Evolutionary conservation across 2,797 vertebrate species (phyloP), one percentile per base, ranked within the genome.

Genomic region (Muraenolepis orangiensis): DNA sequence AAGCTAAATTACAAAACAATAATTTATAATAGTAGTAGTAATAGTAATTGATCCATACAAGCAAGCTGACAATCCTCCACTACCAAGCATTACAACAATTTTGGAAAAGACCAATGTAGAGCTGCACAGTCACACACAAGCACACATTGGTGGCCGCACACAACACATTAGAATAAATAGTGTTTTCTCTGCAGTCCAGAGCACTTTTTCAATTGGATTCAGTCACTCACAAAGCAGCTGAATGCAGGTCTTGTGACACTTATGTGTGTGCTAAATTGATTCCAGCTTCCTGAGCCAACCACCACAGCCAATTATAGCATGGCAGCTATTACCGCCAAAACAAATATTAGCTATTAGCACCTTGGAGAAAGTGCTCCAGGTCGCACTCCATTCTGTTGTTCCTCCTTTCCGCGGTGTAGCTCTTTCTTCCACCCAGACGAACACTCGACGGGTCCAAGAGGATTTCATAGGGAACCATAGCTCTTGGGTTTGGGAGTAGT

Each of bases 121-220:
- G 46, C 30, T 32, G 28, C 18, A 72, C 26, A 67, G 61, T n/a
- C n/a, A 72, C 42, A 57, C 71, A 77, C 40, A 46, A 14, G 72
- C 51, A 36, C 28, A 68, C 67, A 40, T 29, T 16, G 28, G 18
- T 20, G 30, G 68, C 30, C 64, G 30, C 36, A 28, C 61, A 66
- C 36, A 46, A n/a, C 12, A 66, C 16, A 66, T 13, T 2, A 51
- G 2, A 51, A 64, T 12, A 66, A 16, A 26, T 7, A 66, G 16
- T 30, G 6, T 29, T 69, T 34, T 32, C 16, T 30, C 36, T 28
- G 13, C 36, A 38, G 11, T 36, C 34, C 5, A 32, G 42, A 20
- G 31, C 51, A 61, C 32, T 57, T 83, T 71, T 88, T 76, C 87
- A 85, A 89, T 88, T 89, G 77, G 83, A 87, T 75, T 78, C 75